Evolutionary conservation across 1,140 invertebrate species (phyloP).

Genomic region (Pygmarrhopalites habei): DNA sequence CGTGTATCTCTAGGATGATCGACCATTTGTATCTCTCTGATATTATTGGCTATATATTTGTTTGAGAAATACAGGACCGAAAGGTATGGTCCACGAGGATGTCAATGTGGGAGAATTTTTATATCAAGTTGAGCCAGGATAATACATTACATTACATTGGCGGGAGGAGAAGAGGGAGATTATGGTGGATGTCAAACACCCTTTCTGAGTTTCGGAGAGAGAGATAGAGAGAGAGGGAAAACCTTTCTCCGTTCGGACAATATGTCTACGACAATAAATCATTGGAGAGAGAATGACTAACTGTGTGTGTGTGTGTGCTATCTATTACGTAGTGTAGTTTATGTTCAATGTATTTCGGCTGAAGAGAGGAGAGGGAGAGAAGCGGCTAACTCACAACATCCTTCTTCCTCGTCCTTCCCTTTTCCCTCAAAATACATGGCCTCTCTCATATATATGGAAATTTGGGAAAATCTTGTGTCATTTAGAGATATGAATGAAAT

Average conservation of each 20-base stretch:
- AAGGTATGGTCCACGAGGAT: too few relatives aligned
- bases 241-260: constrained; percentile 17
- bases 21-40: too few relatives aligned
- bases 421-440: background rate
- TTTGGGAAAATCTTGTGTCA: constrained; percentile 33
- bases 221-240: background rate
- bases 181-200: constrained; percentile 15
- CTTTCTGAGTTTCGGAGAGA: constrained; percentile 2
- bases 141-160: background rate
- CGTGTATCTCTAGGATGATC: too few relatives aligned
- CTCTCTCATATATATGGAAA: constrained; percentile 35
- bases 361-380: too few relatives aligned
- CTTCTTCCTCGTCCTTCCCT: background rate
- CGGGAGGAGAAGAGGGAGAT: constrained; percentile 7
- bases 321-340: background rate
- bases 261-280: constrained; percentile 24
- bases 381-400: too few relatives aligned
- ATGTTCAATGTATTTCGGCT: too few relatives aligned
- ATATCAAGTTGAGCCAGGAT: background rate
- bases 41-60: too few relatives aligned
- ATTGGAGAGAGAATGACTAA: constrained; percentile 3
- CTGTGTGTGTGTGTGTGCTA: background rate
- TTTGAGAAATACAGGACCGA: too few relatives aligned
- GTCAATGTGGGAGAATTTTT: too few relatives aligned
- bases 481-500: constrained; percentile 37